Percentiles rank a stretch among this genome's conserved stretches.
phyloP scores from a whole-genome alignment of 2,113 vertebrate genomes.

The Oncorhynchus masou region DNA sequence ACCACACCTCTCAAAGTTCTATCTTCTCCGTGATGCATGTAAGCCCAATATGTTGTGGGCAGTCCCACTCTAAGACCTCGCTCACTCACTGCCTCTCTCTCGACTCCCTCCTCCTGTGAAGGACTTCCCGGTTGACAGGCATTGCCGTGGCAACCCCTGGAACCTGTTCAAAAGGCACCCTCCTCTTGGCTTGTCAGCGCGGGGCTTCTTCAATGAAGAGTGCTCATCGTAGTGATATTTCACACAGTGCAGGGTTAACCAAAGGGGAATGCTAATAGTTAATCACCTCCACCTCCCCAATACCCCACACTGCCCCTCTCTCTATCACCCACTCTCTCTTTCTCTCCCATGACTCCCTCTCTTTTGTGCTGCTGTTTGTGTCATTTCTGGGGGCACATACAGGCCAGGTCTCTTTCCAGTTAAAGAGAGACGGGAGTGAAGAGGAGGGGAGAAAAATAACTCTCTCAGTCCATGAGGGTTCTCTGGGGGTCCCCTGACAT shows the following conservation, averaged over 20 bases:
- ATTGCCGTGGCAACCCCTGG: constrained; percentile 66
- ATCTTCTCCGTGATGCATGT: constrained; percentile 23
- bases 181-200: constrained; percentile 55
- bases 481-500: constrained; percentile 40
- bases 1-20: constrained; percentile 34
- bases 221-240: constrained; percentile 73
- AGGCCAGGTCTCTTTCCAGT: constrained; percentile 34
- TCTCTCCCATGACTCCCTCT: constrained; percentile 23
- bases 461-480: constrained; percentile 30
- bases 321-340: constrained; percentile 28
- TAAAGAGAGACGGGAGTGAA: constrained; percentile 1
- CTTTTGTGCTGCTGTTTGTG: constrained; percentile 12
- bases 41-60: constrained; percentile 22
- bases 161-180: constrained; percentile 58
- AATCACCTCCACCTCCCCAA: constrained; percentile 55
- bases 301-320: constrained; percentile 14
- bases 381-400: constrained; percentile 1
- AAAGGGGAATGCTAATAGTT: constrained; percentile 62
- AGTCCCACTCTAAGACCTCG: constrained; percentile 33
- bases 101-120: constrained; percentile 53
- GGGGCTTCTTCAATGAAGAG: constrained; percentile 51
- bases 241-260: constrained; percentile 65
- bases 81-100: constrained; percentile 19
- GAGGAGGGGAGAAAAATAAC: constrained; percentile 28
- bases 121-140: constrained; percentile 72